Evolutionary conservation across 1,140 invertebrate species (phyloP), one percentile per base, ranked within the genome.

Genomic region (Gerris buenoi): DNA sequence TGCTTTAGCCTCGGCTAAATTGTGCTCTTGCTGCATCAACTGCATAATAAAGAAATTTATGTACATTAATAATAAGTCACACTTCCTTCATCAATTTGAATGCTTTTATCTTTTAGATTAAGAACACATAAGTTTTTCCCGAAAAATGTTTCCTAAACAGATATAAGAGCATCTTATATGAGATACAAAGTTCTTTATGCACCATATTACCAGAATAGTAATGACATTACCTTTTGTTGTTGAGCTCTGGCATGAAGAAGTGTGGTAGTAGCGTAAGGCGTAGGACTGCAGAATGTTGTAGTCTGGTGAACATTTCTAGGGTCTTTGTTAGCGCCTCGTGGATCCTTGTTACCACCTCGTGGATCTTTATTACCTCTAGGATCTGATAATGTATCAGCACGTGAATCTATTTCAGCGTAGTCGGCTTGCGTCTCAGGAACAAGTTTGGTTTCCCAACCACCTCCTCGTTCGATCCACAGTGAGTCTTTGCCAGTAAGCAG

Each of bases 261-360:
- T 61, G 89, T 90, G 1, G 90, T 91, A 0, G 89, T 92, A 0
- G 90, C 90, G 74, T 92, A 92, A 0, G 90, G 90, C 2, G 87
- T 88, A 0, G 88, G 88, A 67, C 85, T 89, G 76, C 91, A 90
- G 73, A 91, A 92, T 0, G 88, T 90, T 15, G 64, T 65, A 10
- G 27, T 56, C 33, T 46, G 33, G 18, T 46, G 33, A 10, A 46
- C 18, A 46, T 46, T 46, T 18, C 46, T 65, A 2, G 18, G 33
- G 26, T 15, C n/a, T 28, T 65, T 65, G 25, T 25, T 27, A n/a
- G 22, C 18, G 15, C 33, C 65, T 57, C 58, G 29, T 1, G 27
- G 33, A 46, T 46, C 33, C 18, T 46, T 46, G 18, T 18, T 18
- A 46, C 18, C 18, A 2, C 33, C 65, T 57, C 58, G 29, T 1